A percentile compares a stretch with the other conserved stretches of the same genome.
Evolutionary conservation across 2,888 invertebrate species (phyloP).

Genomic region (Drosophila prolongata): DNA sequence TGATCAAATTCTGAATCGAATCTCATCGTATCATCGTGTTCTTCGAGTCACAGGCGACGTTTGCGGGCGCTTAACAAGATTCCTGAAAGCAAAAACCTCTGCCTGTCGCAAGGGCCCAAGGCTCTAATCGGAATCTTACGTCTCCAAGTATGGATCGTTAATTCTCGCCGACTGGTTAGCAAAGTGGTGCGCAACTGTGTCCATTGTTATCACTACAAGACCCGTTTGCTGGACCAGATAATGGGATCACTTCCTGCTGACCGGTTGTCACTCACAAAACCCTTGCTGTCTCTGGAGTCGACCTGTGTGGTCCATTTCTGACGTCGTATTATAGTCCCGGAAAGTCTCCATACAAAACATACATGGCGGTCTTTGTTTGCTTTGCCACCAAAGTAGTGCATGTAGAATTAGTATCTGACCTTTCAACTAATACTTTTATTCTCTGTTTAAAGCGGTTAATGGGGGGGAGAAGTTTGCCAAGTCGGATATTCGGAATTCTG

Average conservation of each 20-base stretch:
- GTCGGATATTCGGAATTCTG: not conserved
- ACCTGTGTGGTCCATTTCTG: not conserved
- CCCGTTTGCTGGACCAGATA: slow-evolving; percentile 5
- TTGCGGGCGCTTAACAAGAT: not conserved
- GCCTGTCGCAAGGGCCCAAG: not conserved
- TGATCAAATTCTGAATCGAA: not conserved
- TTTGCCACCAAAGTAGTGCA: not conserved
- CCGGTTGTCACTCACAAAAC: no score
- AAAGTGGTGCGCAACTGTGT: slow-evolving; percentile 1
- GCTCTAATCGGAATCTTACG: not conserved
- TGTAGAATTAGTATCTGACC: not conserved
- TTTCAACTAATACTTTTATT: not conserved
- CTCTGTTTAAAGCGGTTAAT: not conserved
- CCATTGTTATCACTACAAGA: not conserved
- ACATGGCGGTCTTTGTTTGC: not conserved
- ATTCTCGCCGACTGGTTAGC: not conserved
- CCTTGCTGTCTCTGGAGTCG: no score
- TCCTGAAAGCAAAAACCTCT: not conserved
- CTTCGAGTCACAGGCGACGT: slow-evolving; percentile 1
- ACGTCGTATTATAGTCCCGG: not conserved
- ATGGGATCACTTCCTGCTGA: not conserved
- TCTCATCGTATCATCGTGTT: slow-evolving; percentile 1
- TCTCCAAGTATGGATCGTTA: not conserved
- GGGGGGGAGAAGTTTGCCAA: not conserved
- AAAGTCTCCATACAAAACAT: not conserved